phyloP scores from a whole-genome alignment of 1,140 invertebrate genomes.

The Penaeus vannamei region DNA sequence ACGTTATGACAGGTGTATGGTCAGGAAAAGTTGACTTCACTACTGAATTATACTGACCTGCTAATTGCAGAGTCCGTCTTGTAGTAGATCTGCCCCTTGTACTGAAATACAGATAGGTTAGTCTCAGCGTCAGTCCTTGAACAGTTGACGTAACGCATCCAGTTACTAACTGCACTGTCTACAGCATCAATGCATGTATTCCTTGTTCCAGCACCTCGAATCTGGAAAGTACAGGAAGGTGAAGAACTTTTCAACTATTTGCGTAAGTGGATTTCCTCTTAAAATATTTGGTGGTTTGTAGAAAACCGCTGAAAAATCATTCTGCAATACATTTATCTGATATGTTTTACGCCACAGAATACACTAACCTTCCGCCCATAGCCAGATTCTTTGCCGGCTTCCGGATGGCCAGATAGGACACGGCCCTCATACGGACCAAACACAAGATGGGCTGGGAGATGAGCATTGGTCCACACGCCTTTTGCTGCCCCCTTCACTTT shows the following conservation, averaged over 20 bases:
- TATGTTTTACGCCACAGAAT: not conserved
- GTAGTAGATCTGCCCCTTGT: constrained; percentile 76
- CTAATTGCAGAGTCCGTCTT: constrained; percentile 23
- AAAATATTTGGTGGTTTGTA: not conserved
- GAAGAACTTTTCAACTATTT: not conserved
- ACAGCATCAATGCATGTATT: constrained; percentile 73
- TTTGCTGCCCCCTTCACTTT: constrained; percentile 53
- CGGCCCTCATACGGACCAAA: constrained; percentile 68
- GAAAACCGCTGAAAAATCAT: not conserved
- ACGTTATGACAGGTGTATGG: no score
- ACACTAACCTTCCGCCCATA: constrained; percentile 50
- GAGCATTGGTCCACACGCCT: constrained; percentile 66
- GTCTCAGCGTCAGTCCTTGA: constrained; percentile 74
- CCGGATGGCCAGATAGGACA: not conserved
- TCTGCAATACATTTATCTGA: not conserved
- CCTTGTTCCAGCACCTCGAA: not conserved
- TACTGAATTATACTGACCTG: not conserved
- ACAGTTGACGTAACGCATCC: constrained; percentile 79
- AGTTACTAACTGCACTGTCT: constrained; percentile 73
- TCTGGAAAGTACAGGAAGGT: not conserved
- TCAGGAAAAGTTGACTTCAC: no score
- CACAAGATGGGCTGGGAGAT: constrained; percentile 48
- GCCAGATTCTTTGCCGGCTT: constrained; percentile 45
- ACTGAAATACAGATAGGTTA: constrained; percentile 77
- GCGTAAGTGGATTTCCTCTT: not conserved